Percentiles rank a stretch among this genome's conserved stretches.
Evolutionary conservation across 2,888 invertebrate genomes (phyloP).

Genomic region (Caenorhabditis afra): DNA sequence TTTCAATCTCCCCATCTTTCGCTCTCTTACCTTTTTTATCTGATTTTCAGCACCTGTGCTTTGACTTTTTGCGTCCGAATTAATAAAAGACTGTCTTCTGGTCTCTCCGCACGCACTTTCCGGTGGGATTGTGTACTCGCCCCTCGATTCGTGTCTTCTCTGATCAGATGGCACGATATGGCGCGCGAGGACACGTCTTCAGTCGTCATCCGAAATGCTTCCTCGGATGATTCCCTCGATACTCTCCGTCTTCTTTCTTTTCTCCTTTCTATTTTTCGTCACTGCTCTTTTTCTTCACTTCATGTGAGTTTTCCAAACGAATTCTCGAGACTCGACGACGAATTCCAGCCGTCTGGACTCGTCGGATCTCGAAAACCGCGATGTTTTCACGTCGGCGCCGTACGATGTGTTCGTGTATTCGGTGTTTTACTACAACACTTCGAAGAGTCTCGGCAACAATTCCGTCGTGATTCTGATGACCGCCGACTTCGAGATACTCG

Average conservation of each 20-base stretch:
- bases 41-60: background rate
- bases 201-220: constrained; percentile 32
- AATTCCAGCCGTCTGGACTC: constrained; percentile 29
- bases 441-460: constrained; percentile 55
- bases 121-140: background rate
- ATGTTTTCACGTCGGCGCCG: constrained; percentile 38
- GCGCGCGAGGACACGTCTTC: background rate
- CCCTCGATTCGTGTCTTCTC: constrained; percentile 11
- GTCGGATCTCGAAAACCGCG: constrained; percentile 29
- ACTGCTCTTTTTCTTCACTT: constrained; percentile 43
- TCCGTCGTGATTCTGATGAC: constrained; percentile 48
- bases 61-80: background rate
- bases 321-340: background rate
- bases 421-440: constrained; percentile 45
- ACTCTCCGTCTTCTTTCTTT: constrained; percentile 46
- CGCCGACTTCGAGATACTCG: constrained; percentile 52
- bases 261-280: constrained; percentile 52
- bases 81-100: constrained; percentile 8
- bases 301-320: constrained; percentile 37
- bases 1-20: background rate
- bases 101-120: constrained; percentile 3
- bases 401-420: constrained; percentile 56
- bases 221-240: constrained; percentile 50
- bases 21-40: constrained; percentile 6
- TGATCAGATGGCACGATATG: constrained; percentile 12